These are phyloP conservation scores for Eucidaris tribuloides DNA, from an alignment of 35 echinoderm and acorn worm species.

Conservation along the genomic window DNA sequence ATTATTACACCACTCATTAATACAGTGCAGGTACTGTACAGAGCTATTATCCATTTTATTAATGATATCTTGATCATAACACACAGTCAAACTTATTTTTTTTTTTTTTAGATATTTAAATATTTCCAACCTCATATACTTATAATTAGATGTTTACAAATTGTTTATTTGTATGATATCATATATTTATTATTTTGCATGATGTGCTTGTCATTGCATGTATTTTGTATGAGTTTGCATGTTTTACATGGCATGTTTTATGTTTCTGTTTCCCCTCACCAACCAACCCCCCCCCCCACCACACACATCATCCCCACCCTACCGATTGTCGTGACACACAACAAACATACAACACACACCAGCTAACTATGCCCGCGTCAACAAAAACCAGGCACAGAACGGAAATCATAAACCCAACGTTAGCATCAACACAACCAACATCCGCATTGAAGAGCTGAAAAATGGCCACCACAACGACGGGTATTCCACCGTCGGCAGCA, in stretches of 20 bases:
- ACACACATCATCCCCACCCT: not conserved
- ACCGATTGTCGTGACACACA: not conserved
- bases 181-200: not conserved
- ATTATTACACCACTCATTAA: too few species aligned
- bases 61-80: too few species aligned
- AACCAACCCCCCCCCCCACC: too few species aligned
- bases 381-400: not conserved
- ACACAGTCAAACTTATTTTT: too few species aligned
- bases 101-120: too few species aligned
- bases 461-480: constrained; percentile 28
- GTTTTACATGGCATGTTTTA: constrained; percentile 24
- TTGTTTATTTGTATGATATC: not conserved
- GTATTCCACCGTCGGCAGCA: constrained; percentile 46
- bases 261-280: not conserved
- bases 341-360: not conserved
- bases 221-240: constrained; percentile 17
- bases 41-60: too few species aligned
- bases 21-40: too few species aligned
- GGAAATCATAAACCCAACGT: constrained; percentile 26
- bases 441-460: constrained; percentile 40
- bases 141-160: too few species aligned
- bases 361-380: constrained; percentile 18
- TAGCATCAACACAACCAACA: constrained; percentile 52
- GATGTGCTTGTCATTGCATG: not conserved
- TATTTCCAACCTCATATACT: too few species aligned